Evolutionary conservation across 2,113 vertebrate species (phyloP), one percentile per base, ranked within the genome.

Genomic region (Madoqua kirkii): DNA sequence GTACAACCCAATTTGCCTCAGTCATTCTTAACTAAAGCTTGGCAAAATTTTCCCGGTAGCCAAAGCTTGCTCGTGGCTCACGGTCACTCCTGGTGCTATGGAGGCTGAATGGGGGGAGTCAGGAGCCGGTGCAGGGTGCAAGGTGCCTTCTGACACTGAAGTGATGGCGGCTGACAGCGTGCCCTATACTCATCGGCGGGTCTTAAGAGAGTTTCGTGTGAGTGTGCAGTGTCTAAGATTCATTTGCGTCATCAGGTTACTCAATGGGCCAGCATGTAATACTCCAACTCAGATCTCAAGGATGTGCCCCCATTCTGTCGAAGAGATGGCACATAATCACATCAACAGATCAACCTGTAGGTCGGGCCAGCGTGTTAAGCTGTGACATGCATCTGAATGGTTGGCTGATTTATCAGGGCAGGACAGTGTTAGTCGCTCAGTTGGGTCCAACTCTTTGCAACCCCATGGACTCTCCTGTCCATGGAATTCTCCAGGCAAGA

Each of bases 21-120:
- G 48, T 84, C 29, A 78, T 89, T 86, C 96, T 19, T 83, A 36
- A 84, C 50, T 84, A 48, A 62, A 95, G 82, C 16, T 86, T 45
- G 33, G 96, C 25, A 31, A 94, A 64, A 6, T 48, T 83, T 91
- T 95, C 55, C 60, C 79, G 50, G 76, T 83, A 40, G 55, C 89
- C 50, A 78, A 89, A 88, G 31, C 60, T 54, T 86, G 55, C 40
- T 93, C 43, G 2, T 52, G 43, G 78, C 71, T 93, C 19, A 40
- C 31, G 79, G 31, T 40, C 27, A 29, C n/a, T 48, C 31, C 83
- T 40, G 16, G 52, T 50, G 40, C 71, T 17, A 16, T 27, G 55
- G 81, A 45, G 36, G 54, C 21, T 15, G 84, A 48, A 14, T 48
- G 81, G 79, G 48, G 52, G 16, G 2, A n/a, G 78, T 52, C 48